phyloP scores from a whole-genome alignment of 1,140 invertebrate genomes.

The Popillia japonica region DNA sequence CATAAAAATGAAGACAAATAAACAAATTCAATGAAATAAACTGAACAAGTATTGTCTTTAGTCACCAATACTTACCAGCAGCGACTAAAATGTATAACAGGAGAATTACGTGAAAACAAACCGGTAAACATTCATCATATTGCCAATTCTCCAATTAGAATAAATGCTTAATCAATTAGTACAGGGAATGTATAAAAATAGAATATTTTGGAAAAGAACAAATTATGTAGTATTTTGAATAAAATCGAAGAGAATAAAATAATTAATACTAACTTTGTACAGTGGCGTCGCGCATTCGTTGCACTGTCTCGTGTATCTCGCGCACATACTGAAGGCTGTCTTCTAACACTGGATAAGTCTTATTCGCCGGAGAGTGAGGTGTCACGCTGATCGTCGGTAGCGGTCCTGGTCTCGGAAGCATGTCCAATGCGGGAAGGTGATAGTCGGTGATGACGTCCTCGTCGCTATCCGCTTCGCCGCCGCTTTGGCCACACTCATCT shows the following conservation, averaged over 20 bases:
- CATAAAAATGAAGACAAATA: too few species aligned
- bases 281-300: constrained; percentile 76
- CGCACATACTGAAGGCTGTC: constrained; percentile 80
- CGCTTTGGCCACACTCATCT: constrained; percentile 69
- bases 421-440: constrained; percentile 55
- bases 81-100: too few species aligned
- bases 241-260: background rate
- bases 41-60: too few species aligned
- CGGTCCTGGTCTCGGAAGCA: constrained; percentile 59
- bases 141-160: too few species aligned
- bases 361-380: constrained; percentile 78
- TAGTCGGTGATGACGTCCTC: constrained; percentile 76
- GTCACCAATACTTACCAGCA: too few species aligned
- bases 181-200: too few species aligned
- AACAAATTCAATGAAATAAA: too few species aligned
- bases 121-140: too few species aligned
- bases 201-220: too few species aligned
- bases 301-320: constrained; percentile 76
- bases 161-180: too few species aligned
- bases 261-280: constrained; percentile 53
- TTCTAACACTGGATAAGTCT: constrained; percentile 73
- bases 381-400: constrained; percentile 85
- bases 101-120: too few species aligned
- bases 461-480: constrained; percentile 69
- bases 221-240: too few species aligned